Evolutionary conservation across 2,797 vertebrate species (phyloP).

Genomic region (Simalia tracyae): DNA sequence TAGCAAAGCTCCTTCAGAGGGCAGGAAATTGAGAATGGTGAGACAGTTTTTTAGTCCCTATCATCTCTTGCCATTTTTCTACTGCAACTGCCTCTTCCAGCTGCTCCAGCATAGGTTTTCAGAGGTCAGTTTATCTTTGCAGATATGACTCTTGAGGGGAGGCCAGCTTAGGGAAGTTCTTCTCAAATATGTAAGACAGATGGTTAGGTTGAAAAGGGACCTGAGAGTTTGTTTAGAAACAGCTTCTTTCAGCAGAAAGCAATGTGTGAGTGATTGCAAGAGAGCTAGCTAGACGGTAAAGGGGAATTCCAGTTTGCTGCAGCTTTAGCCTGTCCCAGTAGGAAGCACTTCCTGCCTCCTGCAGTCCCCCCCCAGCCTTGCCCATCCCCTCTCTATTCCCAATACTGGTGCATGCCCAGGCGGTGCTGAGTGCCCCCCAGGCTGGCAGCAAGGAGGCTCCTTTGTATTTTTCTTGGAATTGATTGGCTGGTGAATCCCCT

Average conservation of each 20-base stretch:
- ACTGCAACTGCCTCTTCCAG: not conserved
- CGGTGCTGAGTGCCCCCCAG: slow-evolving; percentile 13
- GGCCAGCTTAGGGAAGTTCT: not conserved
- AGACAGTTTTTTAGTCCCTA: no score
- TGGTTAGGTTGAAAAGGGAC: not conserved
- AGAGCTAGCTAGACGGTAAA: not conserved
- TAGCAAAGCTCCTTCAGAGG: not conserved
- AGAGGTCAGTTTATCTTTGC: not conserved
- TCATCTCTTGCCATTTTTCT: not conserved
- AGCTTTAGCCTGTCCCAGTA: slow-evolving; percentile 3
- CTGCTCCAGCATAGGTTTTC: not conserved
- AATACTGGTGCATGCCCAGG: slow-evolving; percentile 29
- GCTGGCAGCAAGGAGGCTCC: slow-evolving; percentile 27
- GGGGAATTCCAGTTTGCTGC: slow-evolving; percentile 19
- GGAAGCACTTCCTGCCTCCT: slow-evolving; percentile 11
- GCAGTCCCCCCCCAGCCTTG: not conserved
- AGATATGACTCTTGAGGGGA: not conserved
- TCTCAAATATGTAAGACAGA: not conserved
- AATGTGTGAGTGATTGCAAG: not conserved
- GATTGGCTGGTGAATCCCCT: slow-evolving; percentile 39
- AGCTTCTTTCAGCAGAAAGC: not conserved
- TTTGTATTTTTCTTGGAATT: slow-evolving; percentile 33
- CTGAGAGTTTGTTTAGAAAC: not conserved
- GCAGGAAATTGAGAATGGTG: not conserved
- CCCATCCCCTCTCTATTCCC: slow-evolving; percentile 20